Base-by-base conservation (phyloP, 2,113 vertebrate species). In the Regulus satrapa region DNA sequence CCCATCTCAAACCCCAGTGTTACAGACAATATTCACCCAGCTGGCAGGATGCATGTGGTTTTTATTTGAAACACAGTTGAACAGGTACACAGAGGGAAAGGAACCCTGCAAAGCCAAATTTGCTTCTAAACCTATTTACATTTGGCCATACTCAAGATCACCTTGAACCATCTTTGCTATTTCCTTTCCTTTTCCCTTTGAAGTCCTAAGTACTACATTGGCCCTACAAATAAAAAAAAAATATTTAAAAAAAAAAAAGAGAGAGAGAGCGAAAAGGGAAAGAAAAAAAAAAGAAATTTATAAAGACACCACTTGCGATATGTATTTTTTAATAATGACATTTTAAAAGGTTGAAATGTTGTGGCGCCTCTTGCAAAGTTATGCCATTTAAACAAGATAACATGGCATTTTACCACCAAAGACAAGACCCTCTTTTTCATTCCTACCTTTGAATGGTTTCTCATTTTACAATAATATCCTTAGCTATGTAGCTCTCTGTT, bases 281-380 rank as follows among this genome's bases (percentile, higher is more conserved):
- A 45, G 21, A 4, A 8, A 24, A 46, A 21, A 29, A 49, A 31
- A 6, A 12, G 32, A 32, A 26, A 14, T 41, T 9, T 45, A 25
- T 43, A 54, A 67, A 93, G 82, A 38, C 75, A 21, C 49, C 64
- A 62, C 83, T 94, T 92, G 66, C 58, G 62, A 72, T 58, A 61
- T 1, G n/a, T 56, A 17, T 61, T 84, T 95, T 88, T 92, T 82
- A 95, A 94, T 91, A 71, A 76, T 91, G 90, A 77, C 94, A 94
- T 96, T 96, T 93, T 72, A 64, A 96, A 93, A 95, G 83, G 94
- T 90, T 88, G 95, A 92, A 95, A 63, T 88, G 85, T 92, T 90
- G 40, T 66, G 85, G 61, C 0, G 0, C 76, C 85, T 84, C 81
- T 92, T 84, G 73, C 68, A 72, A 83, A 95, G 88, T 96, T 92